A percentile compares a stretch with the other conserved stretches of the same genome.
Conservation (phyloP, 35 echinoderm and acorn worm genomes). For the Lytechinus variegatus region DNA sequence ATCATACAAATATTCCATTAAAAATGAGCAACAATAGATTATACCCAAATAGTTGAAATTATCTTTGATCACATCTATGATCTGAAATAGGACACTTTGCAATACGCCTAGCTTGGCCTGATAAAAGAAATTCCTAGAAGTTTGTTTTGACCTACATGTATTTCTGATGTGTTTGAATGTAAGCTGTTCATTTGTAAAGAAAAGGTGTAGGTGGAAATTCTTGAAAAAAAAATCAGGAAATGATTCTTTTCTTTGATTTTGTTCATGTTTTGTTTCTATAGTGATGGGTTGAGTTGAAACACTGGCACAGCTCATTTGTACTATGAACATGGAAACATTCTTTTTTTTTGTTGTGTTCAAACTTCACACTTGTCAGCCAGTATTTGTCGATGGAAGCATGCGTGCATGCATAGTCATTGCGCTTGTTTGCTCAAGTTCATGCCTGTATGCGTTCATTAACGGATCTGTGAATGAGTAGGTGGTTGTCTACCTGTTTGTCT, state of each 20-base stretch:
- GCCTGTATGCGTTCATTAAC: not conserved
- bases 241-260: not conserved
- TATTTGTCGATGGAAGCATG: not conserved
- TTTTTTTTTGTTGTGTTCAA: not conserved
- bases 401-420: not conserved
- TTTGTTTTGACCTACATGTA: not conserved
- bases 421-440: constrained; percentile 2
- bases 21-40: not conserved
- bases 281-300: not conserved
- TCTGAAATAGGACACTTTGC: not conserved
- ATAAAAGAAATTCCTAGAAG: not conserved
- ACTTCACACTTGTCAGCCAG: not conserved
- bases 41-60: not conserved
- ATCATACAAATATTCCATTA: not conserved
- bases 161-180: not conserved
- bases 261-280: not conserved
- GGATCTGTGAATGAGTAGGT: not conserved
- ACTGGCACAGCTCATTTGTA: not conserved
- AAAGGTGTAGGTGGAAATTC: not conserved
- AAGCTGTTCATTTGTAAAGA: not conserved
- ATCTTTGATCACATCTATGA: not conserved
- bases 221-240: not conserved
- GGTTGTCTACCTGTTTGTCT: not conserved
- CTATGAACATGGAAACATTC: not conserved
- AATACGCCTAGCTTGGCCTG: not conserved